A percentile compares a stretch with the other conserved stretches of the same genome.
Evolutionary conservation across 2,113 vertebrate genomes (phyloP).

Genomic region (Mormoops blainvillei): DNA sequence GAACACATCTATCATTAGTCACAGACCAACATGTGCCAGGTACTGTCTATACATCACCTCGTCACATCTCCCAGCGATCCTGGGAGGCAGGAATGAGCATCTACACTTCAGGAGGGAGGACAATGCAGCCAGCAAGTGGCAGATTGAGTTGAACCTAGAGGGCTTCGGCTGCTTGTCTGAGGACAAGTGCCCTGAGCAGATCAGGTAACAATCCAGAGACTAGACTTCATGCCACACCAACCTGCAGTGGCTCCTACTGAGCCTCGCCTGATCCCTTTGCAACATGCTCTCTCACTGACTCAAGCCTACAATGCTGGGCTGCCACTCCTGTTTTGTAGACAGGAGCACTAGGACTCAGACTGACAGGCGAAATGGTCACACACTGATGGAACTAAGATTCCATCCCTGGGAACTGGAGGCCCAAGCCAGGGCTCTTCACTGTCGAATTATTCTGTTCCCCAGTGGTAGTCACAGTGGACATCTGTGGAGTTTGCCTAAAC

Average conservation of each 20-base stretch:
- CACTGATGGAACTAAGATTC: not conserved
- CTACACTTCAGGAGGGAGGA: not conserved
- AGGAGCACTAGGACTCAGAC: not conserved
- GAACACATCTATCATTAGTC: not conserved
- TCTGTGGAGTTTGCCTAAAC: not conserved
- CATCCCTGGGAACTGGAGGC: not conserved
- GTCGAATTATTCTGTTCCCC: not conserved
- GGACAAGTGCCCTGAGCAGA: not conserved
- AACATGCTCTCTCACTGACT: not conserved
- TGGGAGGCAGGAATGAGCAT: not conserved
- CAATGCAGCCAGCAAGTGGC: fast-evolving
- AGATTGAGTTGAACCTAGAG: not conserved
- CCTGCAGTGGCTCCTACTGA: not conserved
- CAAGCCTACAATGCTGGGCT: not conserved
- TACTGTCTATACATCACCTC: not conserved
- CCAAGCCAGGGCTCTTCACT: not conserved
- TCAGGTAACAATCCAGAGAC: not conserved
- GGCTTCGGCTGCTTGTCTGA: not conserved
- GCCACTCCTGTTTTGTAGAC: not conserved
- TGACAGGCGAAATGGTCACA: not conserved
- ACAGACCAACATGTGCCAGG: not conserved
- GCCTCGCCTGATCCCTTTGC: not conserved
- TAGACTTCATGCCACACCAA: not conserved
- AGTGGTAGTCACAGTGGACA: not conserved
- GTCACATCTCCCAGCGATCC: not conserved